Evolutionary conservation across 2,888 invertebrate species (phyloP), one percentile per base, ranked within the genome.

Genomic region (Colostygia pectinataria): DNA sequence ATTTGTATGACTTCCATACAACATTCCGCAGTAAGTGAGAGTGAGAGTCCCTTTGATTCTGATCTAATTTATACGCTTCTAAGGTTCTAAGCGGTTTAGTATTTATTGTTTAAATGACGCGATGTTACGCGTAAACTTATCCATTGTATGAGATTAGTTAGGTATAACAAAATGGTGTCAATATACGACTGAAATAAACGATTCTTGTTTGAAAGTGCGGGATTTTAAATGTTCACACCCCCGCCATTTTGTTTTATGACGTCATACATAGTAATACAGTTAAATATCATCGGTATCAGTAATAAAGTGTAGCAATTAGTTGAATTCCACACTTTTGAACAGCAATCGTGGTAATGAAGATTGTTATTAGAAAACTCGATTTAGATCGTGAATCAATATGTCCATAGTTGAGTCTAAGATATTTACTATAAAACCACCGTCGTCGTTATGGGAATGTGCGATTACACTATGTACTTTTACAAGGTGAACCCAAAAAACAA

Each of bases 11-110:
- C 51, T 47, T 51, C 42, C 57, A 57, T 65, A 67, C 68, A 75
- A 65, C 66, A 66, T 54, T 59, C 53, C 52, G 55, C 58, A 62
- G 63, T 81, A 76, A 75, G 63, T 82, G 81, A 80, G 61, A 72
- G 69, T 53, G 79, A 83, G n/a, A 81, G 77, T 72, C 74, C 47
- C 72, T 77, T 81, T 80, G 70, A 67, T 66, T 70, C 72, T 74
- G 75, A 75, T 72, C 74, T 78, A 75, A 80, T 77, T 81, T 77
- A 83, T 83, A 82, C 84, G 86, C 85, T 87, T 77, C 82, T 86
- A 86, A 83, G 86, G 82, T 86, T 79, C 81, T 85, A 83, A 85
- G 83, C 80, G 83, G 68, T 74, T 82, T 82, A 83, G 84, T 86
- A 86, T 86, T 87, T 85, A 84, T 85, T 85, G 67, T 77, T 66